Conservation (phyloP, 2,113 vertebrate species). For the Marcusenius ussheri region DNA sequence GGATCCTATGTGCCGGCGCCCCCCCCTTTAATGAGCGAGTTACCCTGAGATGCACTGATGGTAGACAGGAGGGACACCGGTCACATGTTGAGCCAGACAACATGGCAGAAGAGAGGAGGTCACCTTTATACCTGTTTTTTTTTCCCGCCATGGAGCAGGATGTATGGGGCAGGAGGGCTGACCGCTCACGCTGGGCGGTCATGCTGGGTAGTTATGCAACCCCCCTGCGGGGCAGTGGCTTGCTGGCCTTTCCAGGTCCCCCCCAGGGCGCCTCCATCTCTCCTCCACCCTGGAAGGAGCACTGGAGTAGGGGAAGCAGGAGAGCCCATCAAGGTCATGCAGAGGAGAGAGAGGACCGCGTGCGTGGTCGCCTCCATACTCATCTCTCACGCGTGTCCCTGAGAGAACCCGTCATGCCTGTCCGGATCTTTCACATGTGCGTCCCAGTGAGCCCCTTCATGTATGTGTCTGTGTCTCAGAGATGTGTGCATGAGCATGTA, state of each 20-base stretch:
- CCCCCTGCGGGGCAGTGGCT: conserved; percentile 13
- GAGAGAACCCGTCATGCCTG: neutral
- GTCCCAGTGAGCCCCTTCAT: neutral
- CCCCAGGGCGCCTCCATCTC: conserved; percentile 1
- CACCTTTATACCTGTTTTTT: neutral
- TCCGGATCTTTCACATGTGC: neutral
- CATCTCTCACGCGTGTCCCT: conserved; percentile 7
- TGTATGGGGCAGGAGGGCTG: conserved; percentile 22
- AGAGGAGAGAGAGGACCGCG: neutral
- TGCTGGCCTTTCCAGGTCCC: conserved; percentile 10
- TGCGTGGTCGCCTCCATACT: neutral
- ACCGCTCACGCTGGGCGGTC: neutral
- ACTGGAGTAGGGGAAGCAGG: neutral
- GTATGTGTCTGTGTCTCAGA: neutral
- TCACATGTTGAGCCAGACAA: neutral
- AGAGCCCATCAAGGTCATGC: neutral
- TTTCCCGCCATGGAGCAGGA: conserved; percentile 6
- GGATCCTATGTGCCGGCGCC: neutral
- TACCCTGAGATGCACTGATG: neutral
- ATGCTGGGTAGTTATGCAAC: neutral
- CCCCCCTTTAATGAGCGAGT: neutral
- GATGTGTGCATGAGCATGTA: neutral
- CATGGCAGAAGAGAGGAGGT: neutral
- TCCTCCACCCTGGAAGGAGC: neutral
- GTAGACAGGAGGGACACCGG: neutral